Evolutionary conservation across 2,113 vertebrate species (phyloP).

Genomic region (Etia nguti): DNA sequence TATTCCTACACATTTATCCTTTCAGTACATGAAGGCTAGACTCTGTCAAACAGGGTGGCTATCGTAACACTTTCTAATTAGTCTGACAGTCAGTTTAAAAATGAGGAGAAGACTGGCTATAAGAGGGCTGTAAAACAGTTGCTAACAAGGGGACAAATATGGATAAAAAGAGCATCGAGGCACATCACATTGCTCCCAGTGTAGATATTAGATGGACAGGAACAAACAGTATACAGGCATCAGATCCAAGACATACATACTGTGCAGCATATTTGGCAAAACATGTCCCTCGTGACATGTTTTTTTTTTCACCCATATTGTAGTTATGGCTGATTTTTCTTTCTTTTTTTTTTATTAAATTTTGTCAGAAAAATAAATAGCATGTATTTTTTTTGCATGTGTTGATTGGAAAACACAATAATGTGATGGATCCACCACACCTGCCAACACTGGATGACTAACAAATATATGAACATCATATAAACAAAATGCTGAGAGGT

Average conservation of each 20-base stretch:
- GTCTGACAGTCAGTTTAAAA: neutral
- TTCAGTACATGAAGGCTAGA: neutral
- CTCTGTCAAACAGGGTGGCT: too few species aligned
- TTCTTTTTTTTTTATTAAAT: too few species aligned
- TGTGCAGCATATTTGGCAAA: neutral
- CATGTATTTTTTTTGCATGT: too few species aligned
- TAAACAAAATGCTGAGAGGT: neutral
- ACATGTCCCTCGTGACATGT: neutral
- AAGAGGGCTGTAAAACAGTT: neutral
- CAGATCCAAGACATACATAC: neutral
- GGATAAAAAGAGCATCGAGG: neutral
- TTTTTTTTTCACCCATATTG: too few species aligned
- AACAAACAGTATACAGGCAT: neutral
- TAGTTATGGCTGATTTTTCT: too few species aligned
- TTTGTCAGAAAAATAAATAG: too few species aligned
- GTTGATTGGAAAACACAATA: too few species aligned
- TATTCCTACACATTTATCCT: neutral
- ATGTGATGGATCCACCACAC: too few species aligned
- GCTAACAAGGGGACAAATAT: neutral
- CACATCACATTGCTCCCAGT: neutral
- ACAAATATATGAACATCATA: too few species aligned
- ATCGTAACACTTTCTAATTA: neutral
- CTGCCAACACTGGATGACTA: too few species aligned
- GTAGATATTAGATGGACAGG: neutral
- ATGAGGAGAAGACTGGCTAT: neutral